Evolutionary conservation across 2,113 vertebrate genomes (phyloP), one percentile per base, ranked within the genome.

Genomic region (Clinocottus analis): DNA sequence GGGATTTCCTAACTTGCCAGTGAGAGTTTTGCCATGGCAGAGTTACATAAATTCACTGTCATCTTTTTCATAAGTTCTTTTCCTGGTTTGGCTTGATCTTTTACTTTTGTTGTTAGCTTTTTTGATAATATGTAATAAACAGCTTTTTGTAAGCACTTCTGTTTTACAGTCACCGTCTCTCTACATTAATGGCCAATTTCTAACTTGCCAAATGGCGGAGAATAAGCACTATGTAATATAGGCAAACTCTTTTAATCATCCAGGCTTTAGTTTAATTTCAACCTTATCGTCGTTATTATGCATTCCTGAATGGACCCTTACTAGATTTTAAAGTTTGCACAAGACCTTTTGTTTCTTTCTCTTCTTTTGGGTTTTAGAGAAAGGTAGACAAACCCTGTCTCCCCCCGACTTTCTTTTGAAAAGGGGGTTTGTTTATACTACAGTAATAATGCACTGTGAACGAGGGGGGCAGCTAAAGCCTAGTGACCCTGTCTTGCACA

Each of bases 11-110:
- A 33, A 71, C 39, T 14, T 56, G 41, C 23, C 35, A 39, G 85
- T 95, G 94, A 96, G 95, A 95, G 95, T 97, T 97, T 96, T 97
- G 95, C 96, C 96, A 97, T 96, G 96, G 96, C 96, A 93, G 93
- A 37, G 74, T 79, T 95, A 93, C 93, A 94, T 19, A 68, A 93
- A 92, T 91, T 74, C 85, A 90, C 77, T 91, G 88, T 85, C 88
- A 56, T 37, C 9, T 19, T 68, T 51, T 53, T 56, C 21, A 11
- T 58, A 0, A 21, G 23, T 7, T 39, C 69, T 3, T 49, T 25
- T 66, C 69, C n/a, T 67, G 25, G 56, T 77, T 77, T 7, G 7
- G 7, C 75, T 79, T 45, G 2, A 45, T 51, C 27, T 56, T 58
- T 74, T 58, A 13, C 43, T 72, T 76, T 79, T 68, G 72, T 39